Base-by-base conservation (phyloP, 2,888 invertebrate species). In the Drosophila merina region DNA sequence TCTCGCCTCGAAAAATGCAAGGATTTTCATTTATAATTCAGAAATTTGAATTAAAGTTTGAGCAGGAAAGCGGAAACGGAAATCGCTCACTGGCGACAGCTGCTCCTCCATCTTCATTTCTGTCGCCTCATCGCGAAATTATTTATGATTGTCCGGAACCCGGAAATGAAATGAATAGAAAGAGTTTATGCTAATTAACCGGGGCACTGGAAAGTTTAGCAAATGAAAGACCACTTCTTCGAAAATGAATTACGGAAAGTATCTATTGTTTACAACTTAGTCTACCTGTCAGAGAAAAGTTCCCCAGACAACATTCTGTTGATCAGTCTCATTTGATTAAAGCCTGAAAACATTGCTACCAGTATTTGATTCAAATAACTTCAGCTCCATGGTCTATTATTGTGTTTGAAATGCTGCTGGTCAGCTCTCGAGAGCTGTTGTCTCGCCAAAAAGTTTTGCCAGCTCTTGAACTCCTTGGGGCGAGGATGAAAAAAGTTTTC, bases 61-160 rank as follows among this genome's bases (percentile, higher is more conserved):
- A 40, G 38, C 51, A 38, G 51, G 26, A 30, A 30, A 45, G 14
- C 36, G 67, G 67, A 67, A 64, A 25, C 57, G 67, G 70, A 67
- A 67, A 67, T 50, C 69, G 26, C 9, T 40, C 30, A 38, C n/a
- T 9, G 50, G 58, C 54, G 30, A 44, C 60, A 59, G 51, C 38
- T 51, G 33, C 12, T n/a, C 14, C 30, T n/a, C 14, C 31, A 14
- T 66, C 64, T 67, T 38, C 38, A 14, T n/a, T 47, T 51, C 45
- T 47, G 36, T 38, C 36, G 52, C 48, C 40, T 9, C 25, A 20
- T 12, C 4, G 26, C 51, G 7, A 26, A 69, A 59, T 69, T 57
- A 67, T 57, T 69, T 67, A 69, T 69, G 57, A 38, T 56, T 50
- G 68, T 67, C 68, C 45, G 67, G 63, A 64, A 52, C 51, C 67